Evolutionary conservation across 2,888 invertebrate species (phyloP), one percentile per base, ranked within the genome.

Genomic region (Prosapia bicincta): DNA sequence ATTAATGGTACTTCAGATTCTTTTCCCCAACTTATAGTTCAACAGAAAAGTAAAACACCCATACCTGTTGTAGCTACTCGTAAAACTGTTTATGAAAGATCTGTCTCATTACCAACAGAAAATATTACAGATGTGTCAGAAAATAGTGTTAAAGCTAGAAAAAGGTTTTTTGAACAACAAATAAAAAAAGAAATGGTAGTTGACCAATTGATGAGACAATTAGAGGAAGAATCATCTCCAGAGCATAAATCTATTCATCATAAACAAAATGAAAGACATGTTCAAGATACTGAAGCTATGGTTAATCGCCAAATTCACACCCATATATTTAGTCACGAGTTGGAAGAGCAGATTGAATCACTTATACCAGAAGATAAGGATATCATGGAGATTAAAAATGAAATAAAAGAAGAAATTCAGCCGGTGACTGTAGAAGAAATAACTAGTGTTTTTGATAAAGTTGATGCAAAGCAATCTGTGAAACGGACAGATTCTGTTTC

Each of bases 141-240:
- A 28, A 77, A 69, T 30, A 78, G 72, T 72, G 87, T 88, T 0
- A 86, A 87, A 76, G 85, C 88, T 66, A 87, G 88, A 77, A 89
- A 89, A 72, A 86, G 88, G 78, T 88, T 88, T 75, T 89, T 89
- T 80, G 90, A 90, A 82, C 88, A 88, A 79, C 89, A 89, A 81
- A 88, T 90, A 75, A 88, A 88, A 80, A 88, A 87, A 78, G 89
- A 89, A 80, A 86, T 88, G 84, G 86, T 87, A n/a, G 86, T 86
- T 78, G 87, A 87, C 79, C 86, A 87, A 79, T 81, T 87, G 6
- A 85, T 85, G 81, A 84, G 85, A 28, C 86, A 87, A 81, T 82
- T 85, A 43, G 87, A 87, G 81, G 83, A 84, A 79, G 86, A 86
- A 81, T 85, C 86, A 77, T 83, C 85, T 10, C 87, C 86, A 2